These are phyloP conservation scores for Ardeotis arabs DNA, from an alignment of 2,113 vertebrate genomes.

Conservation along the genomic window DNA sequence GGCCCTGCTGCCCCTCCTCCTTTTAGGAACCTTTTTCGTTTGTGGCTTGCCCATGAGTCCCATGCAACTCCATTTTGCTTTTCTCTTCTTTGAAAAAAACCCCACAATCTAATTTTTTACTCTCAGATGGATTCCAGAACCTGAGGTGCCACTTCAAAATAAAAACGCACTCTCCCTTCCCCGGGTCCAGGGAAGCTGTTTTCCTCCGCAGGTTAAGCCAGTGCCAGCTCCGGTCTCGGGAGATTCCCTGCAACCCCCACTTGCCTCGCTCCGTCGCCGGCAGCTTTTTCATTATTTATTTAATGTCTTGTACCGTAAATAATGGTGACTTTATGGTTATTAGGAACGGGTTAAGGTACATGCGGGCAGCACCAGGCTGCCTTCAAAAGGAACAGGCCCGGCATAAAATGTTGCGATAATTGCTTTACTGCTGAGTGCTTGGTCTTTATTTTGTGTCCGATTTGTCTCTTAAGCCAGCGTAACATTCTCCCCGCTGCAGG, in stretches of 20 bases:
- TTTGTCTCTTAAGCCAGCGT: slow-evolving; percentile 99
- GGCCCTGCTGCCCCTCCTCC: not conserved
- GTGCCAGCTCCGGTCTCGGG: slow-evolving; percentile 60
- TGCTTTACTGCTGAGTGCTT: slow-evolving; percentile 99
- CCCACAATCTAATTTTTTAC: slow-evolving; percentile 12
- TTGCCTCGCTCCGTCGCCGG: slow-evolving; percentile 70
- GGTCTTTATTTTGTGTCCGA: slow-evolving; percentile 96
- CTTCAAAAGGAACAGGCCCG: slow-evolving; percentile 92
- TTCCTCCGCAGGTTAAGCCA: slow-evolving; percentile 64
- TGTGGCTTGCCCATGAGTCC: not conserved
- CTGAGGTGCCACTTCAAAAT: slow-evolving; percentile 4
- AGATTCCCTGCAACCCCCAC: slow-evolving; percentile 72
- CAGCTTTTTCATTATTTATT: slow-evolving; percentile 87
- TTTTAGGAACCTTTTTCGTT: not conserved
- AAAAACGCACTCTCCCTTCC: slow-evolving; percentile 9
- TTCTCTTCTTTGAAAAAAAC: slow-evolving; percentile 15
- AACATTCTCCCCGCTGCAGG: slow-evolving; percentile 98
- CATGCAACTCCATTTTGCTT: not conserved
- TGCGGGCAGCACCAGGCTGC: slow-evolving; percentile 85
- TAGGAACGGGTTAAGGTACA: slow-evolving; percentile 95
- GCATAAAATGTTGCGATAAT: slow-evolving; percentile 99
- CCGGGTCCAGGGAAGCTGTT: not conserved
- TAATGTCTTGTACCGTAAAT: slow-evolving; percentile 99
- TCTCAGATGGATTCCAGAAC: not conserved
- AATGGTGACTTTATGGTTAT: slow-evolving; percentile 99